Conservation (phyloP, 1,140 invertebrate species). For the Ganaspis sp. region DNA sequence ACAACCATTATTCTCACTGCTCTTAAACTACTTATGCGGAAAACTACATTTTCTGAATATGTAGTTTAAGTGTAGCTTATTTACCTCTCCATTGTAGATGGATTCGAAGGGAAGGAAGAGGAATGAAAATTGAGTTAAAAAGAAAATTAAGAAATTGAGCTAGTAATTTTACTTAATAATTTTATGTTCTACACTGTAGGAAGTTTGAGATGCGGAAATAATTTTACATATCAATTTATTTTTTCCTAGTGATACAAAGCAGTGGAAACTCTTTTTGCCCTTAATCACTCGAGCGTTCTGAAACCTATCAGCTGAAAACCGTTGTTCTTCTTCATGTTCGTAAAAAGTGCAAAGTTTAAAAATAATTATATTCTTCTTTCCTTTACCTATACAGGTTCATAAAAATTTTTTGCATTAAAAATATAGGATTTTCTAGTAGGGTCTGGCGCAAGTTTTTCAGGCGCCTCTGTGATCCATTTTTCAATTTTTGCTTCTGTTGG, state of each 20-base stretch:
- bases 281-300: conserved; percentile 7
- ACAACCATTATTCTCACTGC: neutral
- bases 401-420: conserved; percentile 35
- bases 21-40: neutral
- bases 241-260: conserved; percentile 9
- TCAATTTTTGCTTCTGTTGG: too few species aligned
- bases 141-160: neutral
- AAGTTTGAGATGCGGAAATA: neutral
- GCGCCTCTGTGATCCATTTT: too few species aligned
- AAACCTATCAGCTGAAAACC: neutral
- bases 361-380: conserved; percentile 31
- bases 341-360: neutral
- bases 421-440: conserved; percentile 38
- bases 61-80: neutral
- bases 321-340: conserved; percentile 21
- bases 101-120: neutral
- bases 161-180: neutral
- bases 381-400: conserved; percentile 9
- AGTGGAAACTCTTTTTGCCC: conserved; percentile 29
- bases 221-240: conserved; percentile 9
- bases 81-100: neutral
- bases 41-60: neutral
- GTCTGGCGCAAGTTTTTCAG: too few species aligned
- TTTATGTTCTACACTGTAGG: too few species aligned
- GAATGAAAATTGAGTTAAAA: neutral